These are phyloP conservation scores for Trissolcus basalis DNA, from an alignment of 1,140 invertebrate genomes.

Conservation along the genomic window DNA sequence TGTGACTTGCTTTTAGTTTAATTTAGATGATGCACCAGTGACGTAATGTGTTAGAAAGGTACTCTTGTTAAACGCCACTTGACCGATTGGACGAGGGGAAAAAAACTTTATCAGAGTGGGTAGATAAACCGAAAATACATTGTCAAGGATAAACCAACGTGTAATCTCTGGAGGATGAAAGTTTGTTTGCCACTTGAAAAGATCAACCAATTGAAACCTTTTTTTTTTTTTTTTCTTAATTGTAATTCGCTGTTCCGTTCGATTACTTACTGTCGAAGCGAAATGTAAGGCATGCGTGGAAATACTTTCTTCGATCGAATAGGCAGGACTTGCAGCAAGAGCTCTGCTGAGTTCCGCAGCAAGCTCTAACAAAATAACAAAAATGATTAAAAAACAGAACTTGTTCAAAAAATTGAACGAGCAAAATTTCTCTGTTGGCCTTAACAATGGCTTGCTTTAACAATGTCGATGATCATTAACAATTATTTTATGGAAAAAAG, in stretches of 20 bases:
- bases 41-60: constrained; percentile 67
- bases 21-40: constrained; percentile 66
- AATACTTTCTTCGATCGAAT: constrained; percentile 50
- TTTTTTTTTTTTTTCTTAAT: background rate
- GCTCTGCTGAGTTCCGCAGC: constrained; percentile 62
- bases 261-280: constrained; percentile 44
- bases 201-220: background rate
- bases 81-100: constrained; percentile 52
- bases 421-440: too few species aligned
- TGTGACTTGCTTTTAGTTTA: constrained; percentile 68
- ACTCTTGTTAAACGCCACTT: constrained; percentile 61
- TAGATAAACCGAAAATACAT: constrained; percentile 8
- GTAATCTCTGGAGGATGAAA: background rate
- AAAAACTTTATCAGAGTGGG: constrained; percentile 21
- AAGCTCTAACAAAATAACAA: constrained; percentile 60
- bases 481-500: background rate
- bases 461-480: background rate
- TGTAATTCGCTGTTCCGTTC: background rate
- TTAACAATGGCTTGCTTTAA: too few species aligned
- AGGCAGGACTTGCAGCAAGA: constrained; percentile 47
- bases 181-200: background rate
- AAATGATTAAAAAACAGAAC: background rate
- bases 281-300: constrained; percentile 54
- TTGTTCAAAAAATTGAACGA: too few species aligned
- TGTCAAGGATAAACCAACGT: constrained; percentile 14